Conservation (phyloP, 1,140 invertebrate species). For the Drosophila insularis region DNA sequence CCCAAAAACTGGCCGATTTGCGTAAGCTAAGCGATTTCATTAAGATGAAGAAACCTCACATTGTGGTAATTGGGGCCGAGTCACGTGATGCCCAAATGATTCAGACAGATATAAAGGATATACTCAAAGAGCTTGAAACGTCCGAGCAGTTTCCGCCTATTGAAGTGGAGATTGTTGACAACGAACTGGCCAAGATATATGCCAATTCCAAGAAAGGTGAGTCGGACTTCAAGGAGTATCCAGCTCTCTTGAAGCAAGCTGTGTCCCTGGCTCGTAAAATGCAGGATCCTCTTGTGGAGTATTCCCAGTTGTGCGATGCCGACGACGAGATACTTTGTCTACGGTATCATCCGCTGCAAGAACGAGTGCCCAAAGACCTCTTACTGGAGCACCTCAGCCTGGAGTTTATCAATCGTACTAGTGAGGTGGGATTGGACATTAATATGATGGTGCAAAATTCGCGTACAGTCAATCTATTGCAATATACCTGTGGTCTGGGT, state of each 20-base stretch:
- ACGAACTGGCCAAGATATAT: slow-evolving; percentile 95
- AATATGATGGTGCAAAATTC: slow-evolving; percentile 95
- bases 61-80: slow-evolving; percentile 95
- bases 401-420: slow-evolving; percentile 96
- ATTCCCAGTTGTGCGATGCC: slow-evolving; percentile 95
- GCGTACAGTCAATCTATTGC: slow-evolving; percentile 94
- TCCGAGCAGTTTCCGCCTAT: slow-evolving; percentile 95
- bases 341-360: slow-evolving; percentile 94
- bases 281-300: slow-evolving; percentile 98
- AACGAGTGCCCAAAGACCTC: slow-evolving; percentile 93
- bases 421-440: slow-evolving; percentile 99
- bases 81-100: slow-evolving; percentile 94
- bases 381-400: slow-evolving; percentile 92
- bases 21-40: slow-evolving; percentile 93
- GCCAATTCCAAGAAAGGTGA: slow-evolving; percentile 94
- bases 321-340: slow-evolving; percentile 98
- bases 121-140: slow-evolving; percentile 89
- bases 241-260: slow-evolving; percentile 92
- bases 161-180: slow-evolving; percentile 95
- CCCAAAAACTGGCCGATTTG: slow-evolving; percentile 90
- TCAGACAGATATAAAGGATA: slow-evolving; percentile 91
- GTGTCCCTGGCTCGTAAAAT: slow-evolving; percentile 95
- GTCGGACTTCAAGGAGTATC: slow-evolving; percentile 96
- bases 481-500: slow-evolving; percentile 98
- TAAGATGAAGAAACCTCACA: slow-evolving; percentile 94